phyloP scores from a whole-genome alignment of 2,113 vertebrate genomes.

The Pygoscelis antarcticus region DNA sequence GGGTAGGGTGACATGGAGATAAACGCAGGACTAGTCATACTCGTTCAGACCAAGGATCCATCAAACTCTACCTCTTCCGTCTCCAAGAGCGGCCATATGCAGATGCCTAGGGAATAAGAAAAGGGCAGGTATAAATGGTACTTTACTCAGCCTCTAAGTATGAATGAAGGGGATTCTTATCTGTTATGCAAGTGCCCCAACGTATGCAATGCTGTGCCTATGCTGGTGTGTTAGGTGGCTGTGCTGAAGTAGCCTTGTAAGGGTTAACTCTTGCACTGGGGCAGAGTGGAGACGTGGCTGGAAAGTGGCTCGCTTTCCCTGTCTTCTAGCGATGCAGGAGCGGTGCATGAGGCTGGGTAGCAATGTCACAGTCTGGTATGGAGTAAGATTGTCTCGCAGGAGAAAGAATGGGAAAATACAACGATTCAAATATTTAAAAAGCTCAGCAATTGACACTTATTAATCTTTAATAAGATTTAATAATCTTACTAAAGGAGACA shows the following conservation, averaged over 20 bases:
- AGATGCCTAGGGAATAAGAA: neutral
- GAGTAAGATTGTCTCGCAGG: neutral
- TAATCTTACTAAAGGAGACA: neutral
- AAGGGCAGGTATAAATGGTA: neutral
- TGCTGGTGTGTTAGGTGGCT: neutral
- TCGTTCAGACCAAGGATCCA: neutral
- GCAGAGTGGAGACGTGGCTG: neutral
- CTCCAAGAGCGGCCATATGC: accelerated
- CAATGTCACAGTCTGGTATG: accelerated
- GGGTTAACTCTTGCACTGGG: accelerated
- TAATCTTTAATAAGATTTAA: neutral
- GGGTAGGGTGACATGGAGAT: neutral
- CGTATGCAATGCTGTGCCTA: accelerated
- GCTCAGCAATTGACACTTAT: neutral
- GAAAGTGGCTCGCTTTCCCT: neutral
- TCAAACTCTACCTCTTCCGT: neutral
- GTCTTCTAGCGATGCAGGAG: neutral
- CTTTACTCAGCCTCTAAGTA: neutral
- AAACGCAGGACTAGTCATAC: accelerated
- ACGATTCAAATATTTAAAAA: neutral
- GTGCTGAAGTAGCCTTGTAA: neutral
- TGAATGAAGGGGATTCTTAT: neutral
- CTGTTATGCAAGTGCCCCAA: neutral
- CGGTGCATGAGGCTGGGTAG: neutral
- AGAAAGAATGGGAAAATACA: neutral